Base-by-base conservation (phyloP, 2,113 vertebrate genomes). In the Falcunculus frontatus region DNA sequence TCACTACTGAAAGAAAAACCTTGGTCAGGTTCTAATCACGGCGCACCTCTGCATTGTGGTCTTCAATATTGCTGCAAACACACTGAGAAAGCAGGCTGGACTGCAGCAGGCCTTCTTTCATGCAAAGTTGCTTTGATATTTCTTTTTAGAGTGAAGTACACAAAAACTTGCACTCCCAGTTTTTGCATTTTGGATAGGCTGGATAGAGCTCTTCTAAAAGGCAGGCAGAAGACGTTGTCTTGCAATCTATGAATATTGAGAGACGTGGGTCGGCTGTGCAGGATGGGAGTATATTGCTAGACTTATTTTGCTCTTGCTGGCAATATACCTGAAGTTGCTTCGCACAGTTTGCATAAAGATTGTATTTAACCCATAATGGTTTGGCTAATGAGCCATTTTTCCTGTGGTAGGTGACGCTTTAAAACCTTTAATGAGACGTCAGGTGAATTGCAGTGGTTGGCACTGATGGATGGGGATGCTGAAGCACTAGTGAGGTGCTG, bases 371-470 rank as follows among this genome's bases (percentile, higher is more conserved):
- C 44, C 14, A 5, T 64, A 91, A 91, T 29, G 19, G 27, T 96
- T 96, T 95, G 73, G 72, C 53, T 94, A 87, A 93, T 84, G 78
- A 97, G 69, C 84, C 65, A 26, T 97, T 97, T 95, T 81, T 93
- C 52, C 84, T 84, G 65, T 84, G 32, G 39, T 41, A 75, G 86
- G 79, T 94, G 93, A 94, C 2, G 18, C 95, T 87, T 93, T 91
- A 75, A 96, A 97, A 47, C 72, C 87, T 86, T 72, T 96, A 96
- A 91, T 93, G 96, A 95, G 82, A 93, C 90, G 95, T 97, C 94
- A 96, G 95, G 96, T 97, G 90, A 94, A 95, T 84, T 70, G 92
- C 56, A 64, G 79, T 79, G 97, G 90, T 95, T 96, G 97, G 74
- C 92, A 88, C 6, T 97, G 97, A 95, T 94, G 89, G 93, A 97